Percentiles rank a stretch among this genome's conserved stretches.
Evolutionary conservation across 1,140 invertebrate species (phyloP).

Genomic region (Oreohelix idahoensis): DNA sequence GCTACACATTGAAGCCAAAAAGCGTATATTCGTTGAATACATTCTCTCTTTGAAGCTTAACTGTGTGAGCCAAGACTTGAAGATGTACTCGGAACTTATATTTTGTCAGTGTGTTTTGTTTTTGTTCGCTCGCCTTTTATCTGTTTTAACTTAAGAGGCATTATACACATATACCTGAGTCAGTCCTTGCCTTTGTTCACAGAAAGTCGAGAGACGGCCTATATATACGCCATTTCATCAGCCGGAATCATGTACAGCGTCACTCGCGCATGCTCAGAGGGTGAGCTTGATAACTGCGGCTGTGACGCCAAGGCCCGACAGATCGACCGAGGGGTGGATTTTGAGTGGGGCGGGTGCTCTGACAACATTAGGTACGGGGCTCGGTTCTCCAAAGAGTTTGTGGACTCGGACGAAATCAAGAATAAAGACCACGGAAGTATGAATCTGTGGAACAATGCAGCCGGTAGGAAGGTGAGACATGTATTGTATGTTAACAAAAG

Average conservation of each 20-base stretch:
- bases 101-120: too few species aligned
- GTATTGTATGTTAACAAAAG: too few species aligned
- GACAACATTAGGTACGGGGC: slow-evolving; percentile 82
- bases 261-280: slow-evolving; percentile 88
- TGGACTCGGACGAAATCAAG: slow-evolving; percentile 85
- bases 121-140: too few species aligned
- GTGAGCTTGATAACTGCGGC: slow-evolving; percentile 86
- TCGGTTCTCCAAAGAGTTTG: slow-evolving; percentile 87
- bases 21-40: too few species aligned
- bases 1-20: too few species aligned
- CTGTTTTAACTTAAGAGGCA: too few species aligned
- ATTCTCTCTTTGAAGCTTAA: too few species aligned
- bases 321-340: slow-evolving; percentile 62
- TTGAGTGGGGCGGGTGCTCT: slow-evolving; percentile 75
- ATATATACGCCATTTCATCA: slow-evolving; percentile 79
- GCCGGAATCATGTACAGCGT: slow-evolving; percentile 89
- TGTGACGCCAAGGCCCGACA: slow-evolving; percentile 76
- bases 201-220: slow-evolving; percentile 76
- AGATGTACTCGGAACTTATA: too few species aligned
- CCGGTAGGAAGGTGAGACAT: slow-evolving; percentile 83
- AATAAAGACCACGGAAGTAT: slow-evolving; percentile 84
- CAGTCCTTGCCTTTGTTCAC: neutral
- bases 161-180: neutral
- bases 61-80: too few species aligned
- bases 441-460: slow-evolving; percentile 95